Evolutionary conservation across 1,140 invertebrate species (phyloP), one percentile per base, ranked within the genome.

Genomic region (Drosophila sp.): DNA sequence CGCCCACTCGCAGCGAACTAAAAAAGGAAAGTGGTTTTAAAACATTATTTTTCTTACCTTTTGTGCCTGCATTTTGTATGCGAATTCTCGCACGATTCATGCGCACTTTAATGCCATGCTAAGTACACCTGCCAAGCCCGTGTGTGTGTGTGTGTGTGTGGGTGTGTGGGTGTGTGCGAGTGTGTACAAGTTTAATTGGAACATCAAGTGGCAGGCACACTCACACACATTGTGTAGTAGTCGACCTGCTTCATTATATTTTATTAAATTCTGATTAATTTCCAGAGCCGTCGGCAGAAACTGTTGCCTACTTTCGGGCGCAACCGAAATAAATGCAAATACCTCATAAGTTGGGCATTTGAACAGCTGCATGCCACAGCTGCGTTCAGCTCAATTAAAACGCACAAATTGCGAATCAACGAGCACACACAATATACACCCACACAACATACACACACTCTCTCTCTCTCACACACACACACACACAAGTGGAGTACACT

Each of bases 181-280:
- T 75, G 78, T 81, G 78, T 87, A 72, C 87, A 86, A 87, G 75
- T 78, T 86, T 86, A 86, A 86, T 86, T 86, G 82, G 81, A 69
- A 82, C 82, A 87, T 86, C 82, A 86, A 86, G 82, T 86, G 82
- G 73, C 66, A 65, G 73, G 76, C 46, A 9, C 53, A 56, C 53
- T 40, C 51, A 54, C 34, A 0, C 34, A 7, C 14, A 14, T 16
- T 8, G 9, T 9, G 7, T 43, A 14, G 21, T 11, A 14, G 48
- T 6, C 29, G 14, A 29, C 32, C 64, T 63, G 46, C 61, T 72
- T 66, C 78, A 86, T 86, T 87, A 86, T 87, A 87, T 87, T 87
- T 86, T 87, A 86, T 86, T 86, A 86, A 86, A 87, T 87, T 84
- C 62, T 87, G 82, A 86, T 86, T 86, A 86, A 86, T 86, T 86